Base-by-base conservation (phyloP, 2,888 invertebrate species). In the Drosophila neotestacea region DNA sequence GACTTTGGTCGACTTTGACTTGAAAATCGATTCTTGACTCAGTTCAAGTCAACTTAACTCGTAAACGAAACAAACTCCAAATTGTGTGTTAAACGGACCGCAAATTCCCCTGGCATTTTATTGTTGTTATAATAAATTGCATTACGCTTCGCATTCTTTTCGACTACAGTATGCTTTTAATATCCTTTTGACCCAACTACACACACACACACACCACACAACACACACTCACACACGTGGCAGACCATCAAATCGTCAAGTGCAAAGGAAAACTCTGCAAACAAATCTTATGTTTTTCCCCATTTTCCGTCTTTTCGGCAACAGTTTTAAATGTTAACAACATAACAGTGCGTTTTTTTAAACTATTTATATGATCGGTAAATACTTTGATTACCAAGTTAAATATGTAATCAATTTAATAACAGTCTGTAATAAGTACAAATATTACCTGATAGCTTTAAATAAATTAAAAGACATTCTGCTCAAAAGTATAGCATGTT, bases 121-220 rank as follows among this genome's bases (percentile, higher is more conserved):
- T 79, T 79, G 64, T 79, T 77, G 66, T 48, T 58, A 64, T 71
- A 77, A 77, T 77, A 74, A 71, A 73, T 77, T 77, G 77, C 80
- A 77, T 75, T 79, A 75, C 62, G 55, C 54, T 55, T 64, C 56
- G 46, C 59, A 51, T 69, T 73, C 55, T 27, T 47, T 28, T 52
- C 51, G 32, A 27, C 28, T 44, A 13, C 16, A 30, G 34, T 48
- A 11, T 34, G 41, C 30, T 39, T 16, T 44, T 44, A 44, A 30
- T 62, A 32, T 47, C 11, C 13, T 42, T 11, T 11, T 66, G 22
- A 47, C 16, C 32, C 56, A 55, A 22, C 22, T 7, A 27, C 36
- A 4, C 27, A 7, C 32, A 27, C 39, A 52, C 28, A 32, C 32
- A 38, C 13, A 28, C 13, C 10, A 46, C 51, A 51, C 38, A 51